Conservation (phyloP, 1,140 invertebrate genomes). For the Probaryconus sp. region DNA sequence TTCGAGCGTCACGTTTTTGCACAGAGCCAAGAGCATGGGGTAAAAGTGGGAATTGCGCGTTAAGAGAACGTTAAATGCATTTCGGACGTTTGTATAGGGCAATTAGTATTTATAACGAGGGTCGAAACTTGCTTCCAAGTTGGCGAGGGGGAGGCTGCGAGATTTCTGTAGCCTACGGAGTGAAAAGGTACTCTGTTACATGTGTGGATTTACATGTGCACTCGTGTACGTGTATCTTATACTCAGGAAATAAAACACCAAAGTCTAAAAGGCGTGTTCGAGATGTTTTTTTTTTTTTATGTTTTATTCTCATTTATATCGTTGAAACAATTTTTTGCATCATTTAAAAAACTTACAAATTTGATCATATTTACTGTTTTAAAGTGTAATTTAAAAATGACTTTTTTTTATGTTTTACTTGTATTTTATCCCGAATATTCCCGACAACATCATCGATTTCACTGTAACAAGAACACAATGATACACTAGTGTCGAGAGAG, state of each 20-base stretch:
- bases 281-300: too few relatives aligned
- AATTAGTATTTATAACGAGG: conserved; percentile 75
- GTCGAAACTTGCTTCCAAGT: conserved; percentile 50
- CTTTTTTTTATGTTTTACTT: conserved; percentile 40
- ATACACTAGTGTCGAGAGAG: conserved; percentile 50
- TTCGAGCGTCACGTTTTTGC: conserved; percentile 37
- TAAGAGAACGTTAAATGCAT: conserved; percentile 69
- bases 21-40: not conserved
- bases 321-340: too few relatives aligned
- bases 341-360: too few relatives aligned
- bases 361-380: too few relatives aligned
- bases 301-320: too few relatives aligned
- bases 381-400: conserved; percentile 20
- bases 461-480: conserved; percentile 47
- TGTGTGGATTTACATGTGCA: too few relatives aligned
- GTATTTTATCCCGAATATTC: conserved; percentile 16
- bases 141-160: conserved; percentile 33
- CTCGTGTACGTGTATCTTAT: too few relatives aligned
- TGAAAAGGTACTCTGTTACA: conserved; percentile 32
- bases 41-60: conserved; percentile 54
- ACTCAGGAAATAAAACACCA: too few relatives aligned
- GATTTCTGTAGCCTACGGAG: conserved; percentile 13
- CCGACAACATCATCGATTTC: conserved; percentile 51
- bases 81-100: conserved; percentile 70
- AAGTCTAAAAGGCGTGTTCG: too few relatives aligned